Evolutionary conservation across 2,797 vertebrate species (phyloP), one percentile per base, ranked within the genome.

Genomic region (Chelon labrosus): DNA sequence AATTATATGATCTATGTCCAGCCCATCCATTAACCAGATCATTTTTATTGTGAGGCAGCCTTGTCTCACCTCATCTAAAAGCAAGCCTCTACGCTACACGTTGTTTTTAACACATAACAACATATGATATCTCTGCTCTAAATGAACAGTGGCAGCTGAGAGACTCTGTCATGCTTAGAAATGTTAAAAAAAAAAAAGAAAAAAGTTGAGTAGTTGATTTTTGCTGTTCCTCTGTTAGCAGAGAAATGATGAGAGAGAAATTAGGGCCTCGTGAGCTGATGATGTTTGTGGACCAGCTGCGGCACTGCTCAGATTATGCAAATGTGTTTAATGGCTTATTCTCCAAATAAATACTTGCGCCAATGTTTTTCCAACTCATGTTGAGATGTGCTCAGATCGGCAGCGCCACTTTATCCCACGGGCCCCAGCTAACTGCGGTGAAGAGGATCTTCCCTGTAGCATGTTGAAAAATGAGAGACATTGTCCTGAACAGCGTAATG

Each of bases 271-370:
- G 70, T 71, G 85, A 87, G 70, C 79, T 70, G 75, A 76, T 82
- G 82, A 77, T 73, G 72, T 82, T 27, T 73, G 83, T 50, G 19
- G 80, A 75, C 88, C 85, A 84, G 77, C 79, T 86, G 85, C 77
- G 79, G 84, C 57, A 53, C 71, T 54, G 69, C 84, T 86, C 69
- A 80, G 85, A 90, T 91, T 91, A 92, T 91, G 90, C 64, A 89
- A 91, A 91, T 90, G 50, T 60, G 0, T 88, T 87, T 83, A 87
- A 89, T 85, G 71, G 75, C 77, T 81, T 81, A 85, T 88, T 75
- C 77, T 79, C 83, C 77, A 85, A 87, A 91, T 86, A 87, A 84
- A 91, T 78, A 87, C 77, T 73, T 80, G 56, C 47, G 67, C 75
- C 65, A 83, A 79, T 88, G 76, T 83, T 75, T 79, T 63, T 59